Percentiles rank a stretch among this genome's conserved stretches.
phyloP scores from a whole-genome alignment of 2,797 vertebrate genomes.

The Loris lydekkerianus region DNA sequence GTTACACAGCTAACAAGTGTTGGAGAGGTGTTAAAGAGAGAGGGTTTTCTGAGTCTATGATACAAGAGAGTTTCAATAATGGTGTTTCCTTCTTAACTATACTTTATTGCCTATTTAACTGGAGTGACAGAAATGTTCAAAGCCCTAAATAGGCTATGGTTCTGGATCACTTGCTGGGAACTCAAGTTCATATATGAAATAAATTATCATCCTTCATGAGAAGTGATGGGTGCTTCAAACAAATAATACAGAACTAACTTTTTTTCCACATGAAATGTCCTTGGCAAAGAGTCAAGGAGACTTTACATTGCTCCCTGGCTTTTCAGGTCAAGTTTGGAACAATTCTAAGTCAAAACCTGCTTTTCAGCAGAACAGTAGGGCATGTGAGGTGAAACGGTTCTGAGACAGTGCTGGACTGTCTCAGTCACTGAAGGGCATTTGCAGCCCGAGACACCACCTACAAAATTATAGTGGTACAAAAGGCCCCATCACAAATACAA shows the following conservation, averaged over 20 bases:
- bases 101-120: background rate
- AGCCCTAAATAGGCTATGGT: background rate
- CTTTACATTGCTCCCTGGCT: background rate
- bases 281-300: background rate
- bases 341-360: background rate
- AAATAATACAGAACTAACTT: background rate
- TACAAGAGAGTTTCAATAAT: background rate
- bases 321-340: background rate
- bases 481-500: background rate
- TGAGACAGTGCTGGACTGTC: background rate
- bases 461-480: background rate
- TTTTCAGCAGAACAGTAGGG: background rate
- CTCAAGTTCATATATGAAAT: background rate
- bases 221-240: background rate
- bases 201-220: conserved; percentile 1
- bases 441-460: background rate
- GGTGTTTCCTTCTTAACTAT: background rate
- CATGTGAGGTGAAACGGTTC: conserved; percentile 4
- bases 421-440: background rate
- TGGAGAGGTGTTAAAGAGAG: background rate
- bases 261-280: conserved; percentile 2
- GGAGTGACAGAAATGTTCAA: background rate
- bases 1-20: background rate
- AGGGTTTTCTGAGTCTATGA: background rate
- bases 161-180: background rate